phyloP scores from a whole-genome alignment of 2,113 vertebrate species.

The Chaetodon auriga region DNA sequence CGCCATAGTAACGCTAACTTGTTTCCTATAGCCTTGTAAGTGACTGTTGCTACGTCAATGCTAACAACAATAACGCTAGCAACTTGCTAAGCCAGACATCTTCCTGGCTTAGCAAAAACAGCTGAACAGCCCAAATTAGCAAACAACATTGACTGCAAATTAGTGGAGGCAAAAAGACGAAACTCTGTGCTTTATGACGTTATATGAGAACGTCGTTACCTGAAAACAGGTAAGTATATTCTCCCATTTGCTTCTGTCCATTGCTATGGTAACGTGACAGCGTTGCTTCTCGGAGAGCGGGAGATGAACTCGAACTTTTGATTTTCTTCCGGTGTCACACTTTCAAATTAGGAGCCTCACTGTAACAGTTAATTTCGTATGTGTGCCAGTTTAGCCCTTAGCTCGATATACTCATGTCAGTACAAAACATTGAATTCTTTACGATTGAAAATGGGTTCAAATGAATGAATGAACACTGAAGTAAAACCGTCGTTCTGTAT shows the following conservation, averaged over 20 bases:
- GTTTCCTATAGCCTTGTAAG: no score
- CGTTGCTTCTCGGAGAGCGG: constrained; percentile 42
- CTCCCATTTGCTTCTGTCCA: constrained; percentile 66
- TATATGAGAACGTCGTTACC: constrained; percentile 52
- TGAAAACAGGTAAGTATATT: constrained; percentile 69
- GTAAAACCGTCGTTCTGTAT: not conserved
- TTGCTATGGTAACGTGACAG: constrained; percentile 69
- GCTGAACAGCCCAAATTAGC: not conserved
- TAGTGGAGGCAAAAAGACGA: not conserved
- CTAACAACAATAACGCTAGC: constrained; percentile 9
- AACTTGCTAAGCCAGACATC: no score
- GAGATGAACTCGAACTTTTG: constrained; percentile 42
- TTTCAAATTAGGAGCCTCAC: constrained; percentile 45
- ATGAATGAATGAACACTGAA: fast-evolving
- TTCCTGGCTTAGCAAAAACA: not conserved
- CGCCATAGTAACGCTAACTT: not conserved
- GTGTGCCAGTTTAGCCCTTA: fast-evolving
- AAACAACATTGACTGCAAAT: not conserved
- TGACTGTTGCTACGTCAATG: not conserved
- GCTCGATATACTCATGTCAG: fast-evolving
- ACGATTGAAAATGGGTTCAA: fast-evolving
- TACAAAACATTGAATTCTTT: fast-evolving
- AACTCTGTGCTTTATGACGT: no score
- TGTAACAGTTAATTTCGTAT: not conserved
- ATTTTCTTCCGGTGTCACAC: constrained; percentile 63